These are phyloP conservation scores for Dendrolimus punctatus DNA, from an alignment of 1,140 invertebrate genomes.

Conservation along the genomic window DNA sequence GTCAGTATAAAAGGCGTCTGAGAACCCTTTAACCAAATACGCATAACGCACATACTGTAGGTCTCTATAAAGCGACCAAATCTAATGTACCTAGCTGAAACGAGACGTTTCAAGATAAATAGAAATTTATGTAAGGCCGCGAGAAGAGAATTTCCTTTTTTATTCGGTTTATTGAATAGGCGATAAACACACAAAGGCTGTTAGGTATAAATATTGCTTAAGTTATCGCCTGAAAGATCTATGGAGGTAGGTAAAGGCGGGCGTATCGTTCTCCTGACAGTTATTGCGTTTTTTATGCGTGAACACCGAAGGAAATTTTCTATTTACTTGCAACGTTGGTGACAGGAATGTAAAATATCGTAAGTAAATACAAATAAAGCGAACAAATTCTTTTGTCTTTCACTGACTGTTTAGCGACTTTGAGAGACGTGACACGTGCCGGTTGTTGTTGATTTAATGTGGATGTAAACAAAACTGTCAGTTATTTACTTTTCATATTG, in stretches of 20 bases:
- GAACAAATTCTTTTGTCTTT: too few relatives aligned
- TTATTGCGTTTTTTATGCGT: constrained; percentile 42
- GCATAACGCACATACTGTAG: background rate
- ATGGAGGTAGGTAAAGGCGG: constrained; percentile 23
- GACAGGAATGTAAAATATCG: constrained; percentile 23
- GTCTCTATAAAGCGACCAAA: too few relatives aligned
- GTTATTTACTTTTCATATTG: too few relatives aligned
- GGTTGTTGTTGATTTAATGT: too few relatives aligned
- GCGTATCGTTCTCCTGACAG: constrained; percentile 30
- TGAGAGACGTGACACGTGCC: too few relatives aligned
- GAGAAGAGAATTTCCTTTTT: constrained; percentile 12
- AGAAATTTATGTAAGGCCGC: background rate
- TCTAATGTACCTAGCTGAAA: too few relatives aligned
- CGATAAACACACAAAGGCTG: constrained; percentile 32
- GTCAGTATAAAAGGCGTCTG: too few relatives aligned
- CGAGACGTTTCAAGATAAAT: too few relatives aligned
- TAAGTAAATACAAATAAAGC: constrained; percentile 6
- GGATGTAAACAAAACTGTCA: too few relatives aligned
- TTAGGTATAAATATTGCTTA: constrained; percentile 33
- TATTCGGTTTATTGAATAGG: constrained; percentile 25
- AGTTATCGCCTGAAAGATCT: constrained; percentile 35
- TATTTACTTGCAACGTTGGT: constrained; percentile 33
- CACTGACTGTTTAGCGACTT: too few relatives aligned
- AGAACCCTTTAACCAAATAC: constrained; percentile 6
- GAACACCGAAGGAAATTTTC: constrained; percentile 30